phyloP scores from a whole-genome alignment of 2,113 vertebrate species.

The Daubentonia madagascariensis region DNA sequence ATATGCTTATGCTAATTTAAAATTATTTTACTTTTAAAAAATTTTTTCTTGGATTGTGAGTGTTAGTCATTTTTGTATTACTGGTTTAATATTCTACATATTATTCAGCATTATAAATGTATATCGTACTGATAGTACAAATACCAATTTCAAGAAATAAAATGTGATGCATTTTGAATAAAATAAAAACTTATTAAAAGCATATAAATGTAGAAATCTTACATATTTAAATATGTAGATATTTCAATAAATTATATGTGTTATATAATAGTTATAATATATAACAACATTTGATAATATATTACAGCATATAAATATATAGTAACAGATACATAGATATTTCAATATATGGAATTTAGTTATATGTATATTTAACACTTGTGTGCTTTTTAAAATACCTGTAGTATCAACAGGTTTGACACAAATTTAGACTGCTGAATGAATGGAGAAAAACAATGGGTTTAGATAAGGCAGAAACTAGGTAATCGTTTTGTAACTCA shows the following conservation, averaged over 20 bases:
- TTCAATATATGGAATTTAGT: neutral
- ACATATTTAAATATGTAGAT: neutral
- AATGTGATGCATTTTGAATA: neutral
- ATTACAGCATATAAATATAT: neutral
- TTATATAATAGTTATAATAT: neutral
- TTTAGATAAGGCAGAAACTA: neutral
- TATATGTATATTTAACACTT: neutral
- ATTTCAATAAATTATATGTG: neutral
- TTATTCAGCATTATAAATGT: neutral
- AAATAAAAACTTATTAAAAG: neutral
- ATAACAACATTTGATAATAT: neutral
- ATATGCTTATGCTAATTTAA: neutral
- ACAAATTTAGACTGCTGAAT: neutral
- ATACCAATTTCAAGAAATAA: neutral
- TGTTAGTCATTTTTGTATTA: neutral
- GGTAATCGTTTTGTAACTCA: neutral
- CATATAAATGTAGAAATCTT: neutral
- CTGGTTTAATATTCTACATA: neutral
- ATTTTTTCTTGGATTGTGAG: neutral
- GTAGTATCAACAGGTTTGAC: neutral
- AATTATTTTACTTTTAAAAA: neutral
- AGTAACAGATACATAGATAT: neutral
- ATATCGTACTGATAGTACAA: neutral
- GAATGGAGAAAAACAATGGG: neutral
- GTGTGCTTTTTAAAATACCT: neutral